Evolutionary conservation across 2,113 vertebrate genomes (phyloP).

Genomic region (Deroptyus accipitrinus): DNA sequence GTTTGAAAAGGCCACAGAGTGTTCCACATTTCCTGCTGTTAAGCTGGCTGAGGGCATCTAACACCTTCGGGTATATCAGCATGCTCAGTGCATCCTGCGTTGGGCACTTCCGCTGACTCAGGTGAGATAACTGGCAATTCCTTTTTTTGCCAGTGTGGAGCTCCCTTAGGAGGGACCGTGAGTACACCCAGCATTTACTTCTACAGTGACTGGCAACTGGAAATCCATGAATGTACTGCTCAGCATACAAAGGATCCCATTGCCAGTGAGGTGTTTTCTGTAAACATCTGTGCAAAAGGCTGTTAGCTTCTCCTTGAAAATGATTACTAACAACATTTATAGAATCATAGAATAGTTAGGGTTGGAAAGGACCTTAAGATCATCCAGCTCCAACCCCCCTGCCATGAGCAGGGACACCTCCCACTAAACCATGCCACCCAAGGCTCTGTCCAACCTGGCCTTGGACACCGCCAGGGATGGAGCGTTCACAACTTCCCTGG

Average conservation of each 20-base stretch:
- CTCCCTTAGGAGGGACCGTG: background rate
- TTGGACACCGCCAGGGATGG: too few species aligned
- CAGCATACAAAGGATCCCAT: constrained; percentile 2
- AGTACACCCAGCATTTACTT: background rate
- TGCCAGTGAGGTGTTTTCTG: constrained; percentile 49
- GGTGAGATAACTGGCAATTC: constrained; percentile 16
- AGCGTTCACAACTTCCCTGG: too few species aligned
- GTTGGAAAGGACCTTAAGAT: background rate
- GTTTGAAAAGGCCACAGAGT: background rate
- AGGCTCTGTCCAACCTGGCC: too few species aligned
- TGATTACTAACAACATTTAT: background rate
- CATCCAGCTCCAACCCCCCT: background rate
- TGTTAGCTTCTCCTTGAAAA: constrained; percentile 43
- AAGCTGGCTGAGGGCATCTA: background rate
- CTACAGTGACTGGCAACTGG: background rate
- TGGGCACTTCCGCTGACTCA: background rate
- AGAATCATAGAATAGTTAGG: background rate
- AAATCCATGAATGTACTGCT: background rate
- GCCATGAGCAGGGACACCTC: background rate
- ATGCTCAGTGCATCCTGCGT: background rate
- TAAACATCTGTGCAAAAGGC: background rate
- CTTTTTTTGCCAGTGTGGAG: background rate
- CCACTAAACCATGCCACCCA: too few species aligned
- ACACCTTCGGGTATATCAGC: background rate
- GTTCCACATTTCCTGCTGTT: background rate